Evolutionary conservation across 1,140 invertebrate species (phyloP), one percentile per base, ranked within the genome.

Genomic region (Drosophila mayri): DNA sequence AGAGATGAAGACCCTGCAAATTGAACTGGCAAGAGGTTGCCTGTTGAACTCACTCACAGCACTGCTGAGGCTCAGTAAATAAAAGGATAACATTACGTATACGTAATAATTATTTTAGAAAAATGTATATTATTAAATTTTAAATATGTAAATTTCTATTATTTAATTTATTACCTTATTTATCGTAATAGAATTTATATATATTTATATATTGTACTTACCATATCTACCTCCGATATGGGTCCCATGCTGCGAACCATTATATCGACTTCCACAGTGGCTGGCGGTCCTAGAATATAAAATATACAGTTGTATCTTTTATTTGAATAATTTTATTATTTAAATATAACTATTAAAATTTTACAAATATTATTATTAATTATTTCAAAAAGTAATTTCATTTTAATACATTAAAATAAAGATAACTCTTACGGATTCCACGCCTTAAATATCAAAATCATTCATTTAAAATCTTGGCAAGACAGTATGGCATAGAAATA

Each of bases 171-270:
- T 9, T 0, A n/a, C 6, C 8, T n/a, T 9, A 2, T 41, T n/a
- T 40, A n/a, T 40, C 16, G 18, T 3, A n/a, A n/a, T 20, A 20
- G 5, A 16, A 12, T 38, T 37, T 5, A 58, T 22, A 59, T 50
- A 28, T 18, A 32, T n/a, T 28, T 14, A n/a, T 37, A 6, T 37
- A 35, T 20, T 20, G 5, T 8, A 81, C 93, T 94, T 94, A 97
- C 97, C 97, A 97, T 97, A 79, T 97, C 96, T 38, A 97, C 95
- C 93, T 98, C 97, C 2, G 96, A 97, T 73, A 98, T 97, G 25
- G 97, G 97, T 37, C 97, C 97, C 96, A 98, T 97, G 79, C 96
- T 97, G 67, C 97, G 94, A 3, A 98, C 96, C 94, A 97, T 95
- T 44, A 98, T 96, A 91, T 97, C 96, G 12, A 97, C 96, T 88